These are phyloP conservation scores for Allolobophora icterica DNA, from an alignment of 2,888 invertebrate species.

Conservation along the genomic window DNA sequence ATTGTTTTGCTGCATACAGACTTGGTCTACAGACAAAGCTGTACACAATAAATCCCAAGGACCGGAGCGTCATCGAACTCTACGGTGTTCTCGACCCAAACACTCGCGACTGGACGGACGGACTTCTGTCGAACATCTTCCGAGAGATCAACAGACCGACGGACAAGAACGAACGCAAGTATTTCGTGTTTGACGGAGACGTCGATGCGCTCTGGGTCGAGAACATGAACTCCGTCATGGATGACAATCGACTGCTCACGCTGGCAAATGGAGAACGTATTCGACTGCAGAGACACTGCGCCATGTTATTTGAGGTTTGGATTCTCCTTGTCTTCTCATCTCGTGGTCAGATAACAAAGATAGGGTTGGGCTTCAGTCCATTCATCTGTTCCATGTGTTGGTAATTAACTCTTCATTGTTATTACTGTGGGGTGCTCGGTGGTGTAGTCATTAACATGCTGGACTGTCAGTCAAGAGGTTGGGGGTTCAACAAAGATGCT, in stretches of 20 bases:
- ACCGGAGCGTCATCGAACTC: conserved; percentile 85
- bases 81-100: conserved; percentile 86
- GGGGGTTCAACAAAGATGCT: too few relatives aligned
- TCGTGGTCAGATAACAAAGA: neutral
- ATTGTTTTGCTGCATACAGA: neutral
- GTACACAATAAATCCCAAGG: conserved; percentile 84
- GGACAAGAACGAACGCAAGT: conserved; percentile 78
- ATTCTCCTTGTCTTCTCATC: neutral
- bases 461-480: too few relatives aligned
- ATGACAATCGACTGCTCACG: conserved; percentile 85
- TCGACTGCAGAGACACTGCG: conserved; percentile 80
- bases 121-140: conserved; percentile 87
- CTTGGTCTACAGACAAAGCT: conserved; percentile 79
- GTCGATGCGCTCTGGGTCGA: conserved; percentile 94
- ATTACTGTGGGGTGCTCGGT: too few relatives aligned
- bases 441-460: too few relatives aligned
- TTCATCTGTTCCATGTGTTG: neutral
- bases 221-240: conserved; percentile 97
- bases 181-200: conserved; percentile 90
- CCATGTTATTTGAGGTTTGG: conserved; percentile 81
- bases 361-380: neutral
- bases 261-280: conserved; percentile 89
- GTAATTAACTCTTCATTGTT: too few relatives aligned
- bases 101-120: conserved; percentile 91
- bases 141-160: conserved; percentile 84